Evolutionary conservation across 2,888 invertebrate species (phyloP), one percentile per base, ranked within the genome.

Genomic region (Tromatobia lineatoria): DNA sequence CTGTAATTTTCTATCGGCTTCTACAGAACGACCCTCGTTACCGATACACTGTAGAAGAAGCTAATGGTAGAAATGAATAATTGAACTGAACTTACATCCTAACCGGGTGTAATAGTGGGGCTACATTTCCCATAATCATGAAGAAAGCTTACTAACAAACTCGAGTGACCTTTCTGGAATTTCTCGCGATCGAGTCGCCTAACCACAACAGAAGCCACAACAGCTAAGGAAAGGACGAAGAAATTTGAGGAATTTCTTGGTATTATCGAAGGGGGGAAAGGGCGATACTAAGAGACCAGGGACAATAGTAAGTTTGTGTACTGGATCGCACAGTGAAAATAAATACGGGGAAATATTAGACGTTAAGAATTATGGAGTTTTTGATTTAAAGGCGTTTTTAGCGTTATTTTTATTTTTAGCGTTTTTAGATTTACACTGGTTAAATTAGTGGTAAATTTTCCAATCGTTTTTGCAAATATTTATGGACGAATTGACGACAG

Each of bases 221-320:
- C 13, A 20, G 50, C 38, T 52, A 73, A 66, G 11, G 59, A 70
- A 78, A 64, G 73, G 57, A 79, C 45, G 57, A 64, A 77, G 80
- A 78, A 74, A 83, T 80, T 80, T 83, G 59, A 80, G 71, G 83
- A 83, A 83, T 83, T 80, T 83, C 45, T 73, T 29, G 64, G 67
- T 67, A 47, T n/a, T 25, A 47, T 50, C 23, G 66, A 71, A 25
- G 61, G 61, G 20, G 69, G n/a, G n/a, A 18, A 20, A n/a, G 38
- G 29, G 47, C 47, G 42, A 61, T 23, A 45, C 38, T 29, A n/a
- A 25, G n/a, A 34, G 45, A 73, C 67, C 15, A 23, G n/a, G 42
- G 64, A 75, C 79, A 75, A 83, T 80, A 83, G 80, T 80, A 71
- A 57, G 25, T 52, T 59, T 61, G 4, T 47, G 34, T 45, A 7